These are phyloP conservation scores for Podargus strigoides DNA, from an alignment of 2,797 vertebrate species.

Conservation along the genomic window DNA sequence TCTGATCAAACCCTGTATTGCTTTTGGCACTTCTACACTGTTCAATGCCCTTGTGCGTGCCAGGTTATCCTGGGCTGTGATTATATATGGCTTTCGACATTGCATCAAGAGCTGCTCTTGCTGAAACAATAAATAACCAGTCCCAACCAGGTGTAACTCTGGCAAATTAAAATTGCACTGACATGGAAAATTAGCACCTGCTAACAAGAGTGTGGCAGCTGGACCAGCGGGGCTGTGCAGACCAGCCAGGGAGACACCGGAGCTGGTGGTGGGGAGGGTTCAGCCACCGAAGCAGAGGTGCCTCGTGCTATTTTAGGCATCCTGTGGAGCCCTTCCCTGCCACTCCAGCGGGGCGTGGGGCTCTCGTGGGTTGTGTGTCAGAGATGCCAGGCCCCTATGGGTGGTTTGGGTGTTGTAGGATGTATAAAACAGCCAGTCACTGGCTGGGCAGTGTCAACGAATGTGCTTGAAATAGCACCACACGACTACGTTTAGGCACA, in stretches of 20 bases:
- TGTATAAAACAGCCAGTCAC: neutral
- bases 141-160: neutral
- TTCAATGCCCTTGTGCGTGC: neutral
- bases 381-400: neutral
- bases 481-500: neutral
- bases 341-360: neutral
- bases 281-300: neutral
- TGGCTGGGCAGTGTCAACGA: neutral
- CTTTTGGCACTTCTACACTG: slow-evolving; percentile 5
- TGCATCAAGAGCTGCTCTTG: neutral
- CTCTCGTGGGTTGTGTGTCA: neutral
- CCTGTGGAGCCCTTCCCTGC: neutral
- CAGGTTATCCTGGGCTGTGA: neutral
- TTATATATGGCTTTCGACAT: neutral
- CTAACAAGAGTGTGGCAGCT: neutral
- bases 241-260: neutral
- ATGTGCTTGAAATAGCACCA: neutral
- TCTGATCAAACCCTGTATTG: slow-evolving; percentile 7
- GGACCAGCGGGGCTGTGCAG: neutral
- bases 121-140: slow-evolving; percentile 14
- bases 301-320: neutral
- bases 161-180: slow-evolving; percentile 20
- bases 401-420: neutral
- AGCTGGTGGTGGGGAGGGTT: neutral
- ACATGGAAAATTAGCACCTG: neutral